Conservation (phyloP, 2,113 vertebrate species). For the Shinisaurus crocodilurus region DNA sequence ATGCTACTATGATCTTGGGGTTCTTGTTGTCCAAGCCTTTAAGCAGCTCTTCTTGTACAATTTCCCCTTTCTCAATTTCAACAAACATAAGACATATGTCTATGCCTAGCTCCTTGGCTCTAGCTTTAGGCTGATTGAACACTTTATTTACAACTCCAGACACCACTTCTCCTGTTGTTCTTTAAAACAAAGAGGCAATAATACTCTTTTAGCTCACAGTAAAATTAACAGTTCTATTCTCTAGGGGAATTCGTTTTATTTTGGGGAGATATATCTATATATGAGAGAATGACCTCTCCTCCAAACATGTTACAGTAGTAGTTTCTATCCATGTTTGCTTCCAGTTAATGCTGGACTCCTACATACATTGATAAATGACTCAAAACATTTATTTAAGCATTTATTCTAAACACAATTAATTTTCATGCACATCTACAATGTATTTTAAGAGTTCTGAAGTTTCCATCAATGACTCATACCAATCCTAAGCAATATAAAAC, state of each 20-base stretch:
- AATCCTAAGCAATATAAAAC: background rate
- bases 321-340: background rate
- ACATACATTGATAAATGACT: background rate
- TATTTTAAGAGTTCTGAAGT: background rate
- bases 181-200: slow-evolving; percentile 68
- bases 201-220: background rate
- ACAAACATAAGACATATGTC: slow-evolving; percentile 97
- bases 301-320: background rate
- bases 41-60: slow-evolving; percentile 94
- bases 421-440: background rate
- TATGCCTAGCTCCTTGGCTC: slow-evolving; percentile 92
- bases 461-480: background rate
- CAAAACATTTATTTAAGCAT: background rate
- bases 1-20: slow-evolving; percentile 94
- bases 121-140: slow-evolving; percentile 97
- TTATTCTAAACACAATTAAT: background rate
- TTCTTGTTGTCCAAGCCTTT: slow-evolving; percentile 98
- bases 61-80: slow-evolving; percentile 94
- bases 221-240: background rate
- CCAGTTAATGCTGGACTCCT: background rate
- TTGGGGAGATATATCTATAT: background rate
- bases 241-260: background rate
- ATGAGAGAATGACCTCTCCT: background rate
- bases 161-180: slow-evolving; percentile 94
- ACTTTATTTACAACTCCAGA: slow-evolving; percentile 98